These are phyloP conservation scores for Antechinus stuartii DNA, from an alignment of 2,113 vertebrate genomes.

Conservation along the genomic window DNA sequence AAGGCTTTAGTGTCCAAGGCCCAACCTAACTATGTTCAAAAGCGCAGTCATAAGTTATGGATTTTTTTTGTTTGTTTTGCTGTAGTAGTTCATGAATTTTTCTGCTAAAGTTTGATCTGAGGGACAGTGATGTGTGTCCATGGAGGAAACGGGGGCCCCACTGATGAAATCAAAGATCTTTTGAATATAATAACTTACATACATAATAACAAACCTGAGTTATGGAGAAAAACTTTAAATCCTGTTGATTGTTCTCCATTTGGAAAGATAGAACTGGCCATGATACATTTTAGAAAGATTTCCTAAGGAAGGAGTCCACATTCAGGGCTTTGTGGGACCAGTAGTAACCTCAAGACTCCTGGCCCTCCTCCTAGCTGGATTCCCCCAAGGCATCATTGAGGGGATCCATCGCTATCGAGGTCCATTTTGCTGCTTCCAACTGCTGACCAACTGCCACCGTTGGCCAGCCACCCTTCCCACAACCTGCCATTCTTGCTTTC, in stretches of 20 bases:
- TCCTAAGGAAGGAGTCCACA: background rate
- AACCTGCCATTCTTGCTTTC: background rate
- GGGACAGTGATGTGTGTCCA: background rate
- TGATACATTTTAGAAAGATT: background rate
- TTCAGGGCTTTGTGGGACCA: background rate
- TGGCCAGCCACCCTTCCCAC: background rate
- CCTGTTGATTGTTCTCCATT: background rate
- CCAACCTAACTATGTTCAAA: background rate
- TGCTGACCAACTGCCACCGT: background rate
- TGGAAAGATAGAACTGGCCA: background rate
- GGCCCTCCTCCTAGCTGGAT: background rate
- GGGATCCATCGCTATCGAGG: background rate
- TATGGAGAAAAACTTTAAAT: background rate
- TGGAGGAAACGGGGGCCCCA: background rate
- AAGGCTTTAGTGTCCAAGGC: background rate
- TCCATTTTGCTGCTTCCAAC: background rate
- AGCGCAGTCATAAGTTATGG: background rate
- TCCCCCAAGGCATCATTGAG: background rate
- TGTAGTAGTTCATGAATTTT: background rate
- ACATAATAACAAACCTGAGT: background rate
- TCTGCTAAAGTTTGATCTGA: background rate
- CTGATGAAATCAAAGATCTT: background rate
- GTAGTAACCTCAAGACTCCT: background rate
- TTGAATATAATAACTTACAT: background rate
- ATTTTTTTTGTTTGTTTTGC: background rate